These are phyloP conservation scores for Formicarius rufipectus DNA, from an alignment of 2,113 vertebrate genomes.

Conservation along the genomic window DNA sequence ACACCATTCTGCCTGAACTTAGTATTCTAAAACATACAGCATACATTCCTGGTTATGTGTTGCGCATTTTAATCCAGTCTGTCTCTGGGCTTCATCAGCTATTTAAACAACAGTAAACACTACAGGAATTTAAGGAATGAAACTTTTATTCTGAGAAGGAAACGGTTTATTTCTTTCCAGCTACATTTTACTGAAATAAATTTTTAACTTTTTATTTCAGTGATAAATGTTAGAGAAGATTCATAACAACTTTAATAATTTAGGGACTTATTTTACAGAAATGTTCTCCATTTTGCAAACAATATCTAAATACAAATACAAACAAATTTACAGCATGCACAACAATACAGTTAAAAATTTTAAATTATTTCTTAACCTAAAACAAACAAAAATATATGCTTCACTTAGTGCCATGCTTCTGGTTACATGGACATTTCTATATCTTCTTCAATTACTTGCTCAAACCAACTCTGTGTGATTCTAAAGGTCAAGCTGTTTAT, in stretches of 20 bases:
- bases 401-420: neutral
- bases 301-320: neutral
- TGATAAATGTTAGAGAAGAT: neutral
- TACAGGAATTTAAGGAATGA: neutral
- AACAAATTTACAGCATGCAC: neutral
- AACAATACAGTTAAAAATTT: neutral
- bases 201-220: neutral
- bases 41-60: neutral
- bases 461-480: neutral
- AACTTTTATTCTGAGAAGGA: neutral
- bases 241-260: neutral
- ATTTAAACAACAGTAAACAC: neutral
- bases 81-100: neutral
- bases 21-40: neutral
- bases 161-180: neutral
- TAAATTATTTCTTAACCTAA: neutral
- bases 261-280: neutral
- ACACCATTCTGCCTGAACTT: neutral
- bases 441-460: neutral
- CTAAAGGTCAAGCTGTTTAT: neutral
- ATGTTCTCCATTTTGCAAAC: neutral
- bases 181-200: neutral
- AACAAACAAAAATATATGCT: neutral
- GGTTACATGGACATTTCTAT: neutral
- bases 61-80: neutral